Evolutionary conservation across 2,113 vertebrate genomes (phyloP).

Genomic region (Hippocampus barbouri): DNA sequence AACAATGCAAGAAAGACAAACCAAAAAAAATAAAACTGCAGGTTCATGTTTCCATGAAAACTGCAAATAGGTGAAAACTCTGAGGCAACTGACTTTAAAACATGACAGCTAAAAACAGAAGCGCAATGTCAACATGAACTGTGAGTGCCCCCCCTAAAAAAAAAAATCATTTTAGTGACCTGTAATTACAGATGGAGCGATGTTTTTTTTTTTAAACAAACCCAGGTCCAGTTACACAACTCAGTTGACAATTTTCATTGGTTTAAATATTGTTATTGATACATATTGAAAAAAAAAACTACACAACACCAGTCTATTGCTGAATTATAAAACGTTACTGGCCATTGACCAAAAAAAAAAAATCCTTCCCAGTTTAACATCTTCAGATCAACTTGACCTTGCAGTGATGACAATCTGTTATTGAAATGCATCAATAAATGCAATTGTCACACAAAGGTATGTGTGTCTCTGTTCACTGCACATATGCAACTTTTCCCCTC

Average conservation of each 20-base stretch:
- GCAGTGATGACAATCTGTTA: background rate
- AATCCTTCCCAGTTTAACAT: background rate
- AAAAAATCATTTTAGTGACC: background rate
- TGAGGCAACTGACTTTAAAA: background rate
- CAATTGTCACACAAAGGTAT: background rate
- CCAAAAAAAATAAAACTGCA: background rate
- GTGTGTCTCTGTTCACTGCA: background rate
- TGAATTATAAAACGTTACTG: background rate
- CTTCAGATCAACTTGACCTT: background rate
- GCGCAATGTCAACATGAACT: background rate
- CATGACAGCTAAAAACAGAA: background rate
- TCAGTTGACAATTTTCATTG: background rate
- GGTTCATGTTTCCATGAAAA: background rate
- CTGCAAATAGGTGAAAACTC: background rate
- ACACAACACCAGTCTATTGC: slow-evolving; percentile 2
- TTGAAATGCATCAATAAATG: background rate
- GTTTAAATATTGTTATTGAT: background rate
- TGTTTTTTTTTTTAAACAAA: background rate
- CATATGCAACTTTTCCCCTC: background rate
- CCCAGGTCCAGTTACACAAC: background rate
- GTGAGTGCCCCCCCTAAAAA: background rate
- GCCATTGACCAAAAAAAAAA: background rate
- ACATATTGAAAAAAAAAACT: background rate
- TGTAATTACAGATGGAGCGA: background rate
- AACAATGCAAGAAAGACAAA: background rate